Percentiles rank a stretch among this genome's conserved stretches.
These are phyloP conservation scores for Menidia beryllina DNA, from an alignment of 2,113 vertebrate genomes.

Conservation along the genomic window DNA sequence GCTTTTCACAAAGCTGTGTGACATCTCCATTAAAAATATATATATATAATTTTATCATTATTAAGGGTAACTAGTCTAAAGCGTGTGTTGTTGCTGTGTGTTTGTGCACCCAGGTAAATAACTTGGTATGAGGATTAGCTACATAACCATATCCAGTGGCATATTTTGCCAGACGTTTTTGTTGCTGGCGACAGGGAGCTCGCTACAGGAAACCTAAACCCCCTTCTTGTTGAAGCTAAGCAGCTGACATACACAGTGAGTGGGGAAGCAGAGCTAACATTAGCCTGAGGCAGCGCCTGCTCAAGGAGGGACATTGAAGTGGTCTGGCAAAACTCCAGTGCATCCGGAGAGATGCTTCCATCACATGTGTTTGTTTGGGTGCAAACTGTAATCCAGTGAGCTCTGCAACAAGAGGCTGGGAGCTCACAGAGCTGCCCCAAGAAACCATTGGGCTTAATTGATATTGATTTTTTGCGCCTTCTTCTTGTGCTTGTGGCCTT, in stretches of 20 bases:
- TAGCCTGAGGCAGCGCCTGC: constrained; percentile 62
- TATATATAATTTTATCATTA: constrained; percentile 5
- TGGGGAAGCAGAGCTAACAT: constrained; percentile 73
- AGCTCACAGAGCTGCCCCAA: constrained; percentile 42
- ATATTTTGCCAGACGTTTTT: constrained; percentile 57
- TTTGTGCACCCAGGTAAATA: constrained; percentile 42
- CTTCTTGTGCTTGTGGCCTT: constrained; percentile 26
- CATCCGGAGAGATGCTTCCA: constrained; percentile 57
- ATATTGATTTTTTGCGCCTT: constrained; percentile 57
- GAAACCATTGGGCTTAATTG: constrained; percentile 49
- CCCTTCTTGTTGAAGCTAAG: constrained; percentile 64
- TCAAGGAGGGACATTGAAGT: constrained; percentile 58
- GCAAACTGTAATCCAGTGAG: constrained; percentile 53
- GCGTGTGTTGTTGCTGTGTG: background rate
- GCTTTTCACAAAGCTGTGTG: background rate
- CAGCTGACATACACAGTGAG: constrained; percentile 66
- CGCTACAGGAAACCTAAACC: constrained; percentile 74
- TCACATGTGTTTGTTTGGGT: constrained; percentile 81
- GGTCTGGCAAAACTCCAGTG: constrained; percentile 60
- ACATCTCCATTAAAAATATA: background rate
- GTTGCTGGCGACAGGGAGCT: constrained; percentile 75
- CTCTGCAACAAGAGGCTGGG: constrained; percentile 53
- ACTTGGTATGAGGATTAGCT: constrained; percentile 41
- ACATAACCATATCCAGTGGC: constrained; percentile 23
- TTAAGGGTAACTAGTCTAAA: background rate